Evolutionary conservation across 2,888 invertebrate genomes (phyloP), one percentile per base, ranked within the genome.

Genomic region (Lobophora halterata): DNA sequence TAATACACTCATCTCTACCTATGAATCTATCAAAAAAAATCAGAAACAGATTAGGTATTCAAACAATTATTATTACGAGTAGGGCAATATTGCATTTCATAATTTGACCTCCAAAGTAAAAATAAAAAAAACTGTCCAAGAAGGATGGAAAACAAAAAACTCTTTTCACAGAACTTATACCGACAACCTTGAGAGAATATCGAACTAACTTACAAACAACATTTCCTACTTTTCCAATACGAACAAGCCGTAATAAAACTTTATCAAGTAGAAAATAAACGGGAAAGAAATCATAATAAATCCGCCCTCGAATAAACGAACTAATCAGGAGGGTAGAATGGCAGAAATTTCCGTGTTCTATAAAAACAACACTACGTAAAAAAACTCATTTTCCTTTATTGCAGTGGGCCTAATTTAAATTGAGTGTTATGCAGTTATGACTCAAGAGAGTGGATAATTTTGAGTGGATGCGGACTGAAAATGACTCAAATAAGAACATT

Each of bases 341-440:
- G 62, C 56, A 59, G 56, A 66, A 65, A 68, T 71, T 65, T 70
- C 70, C 71, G 67, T 43, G 58, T 63, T 70, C 72, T 80, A 86
- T 86, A 86, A 87, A 86, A 83, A 79, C 79, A 82, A 79, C 77
- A 74, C 75, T 79, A 74, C 76, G 77, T 83, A 83, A 85, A 79
- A 79, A 78, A 86, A 78, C 85, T 83, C 83, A 85, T 86, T 85
- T 80, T 71, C 77, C 72, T 86, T 87, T 86, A 86, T 86, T 81
- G 82, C 83, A 77, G 61, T 64, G 60, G 55, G 69, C 66, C 82
- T 87, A 87, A 87, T 86, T 86, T 85, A 79, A 83, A 86, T 87
- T 76, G 82, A 87, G 85, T 79, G 80, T 73, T 73, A 76, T 86
- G 85, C 85, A 82, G 86, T 86, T 85, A 83, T 82, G 80, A 79